Base-by-base conservation (phyloP, 2,113 vertebrate genomes). In the Gobio gobio region DNA sequence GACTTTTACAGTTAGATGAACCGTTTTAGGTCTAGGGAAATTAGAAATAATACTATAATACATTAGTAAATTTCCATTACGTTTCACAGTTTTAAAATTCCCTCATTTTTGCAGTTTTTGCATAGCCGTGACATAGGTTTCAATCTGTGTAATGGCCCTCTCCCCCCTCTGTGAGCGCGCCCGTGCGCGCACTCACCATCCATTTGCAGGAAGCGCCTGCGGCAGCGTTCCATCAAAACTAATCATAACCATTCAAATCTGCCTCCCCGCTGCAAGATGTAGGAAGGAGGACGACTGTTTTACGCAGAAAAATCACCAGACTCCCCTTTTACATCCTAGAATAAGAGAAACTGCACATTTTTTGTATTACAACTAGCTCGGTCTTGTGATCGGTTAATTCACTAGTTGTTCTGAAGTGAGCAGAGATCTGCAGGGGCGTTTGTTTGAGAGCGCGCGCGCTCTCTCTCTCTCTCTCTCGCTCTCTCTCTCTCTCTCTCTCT, bases 181-280 rank as follows among this genome's bases (percentile, higher is more conserved):
- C 93, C 94, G 95, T 95, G 95, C 94, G 96, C 95, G 95, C 95
- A 94, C 92, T 95, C 95, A 96, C 95, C 95, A 96, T 96, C 95
- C 96, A 96, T 96, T 96, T 96, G 96, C 95, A 96, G 96, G 96
- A 96, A 96, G 94, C 91, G 96, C 96, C 96, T n/a, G 94, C 91
- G 96, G 96, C 95, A 95, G 95, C 94, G 94, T 96, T 96, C 96
- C 96, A 96, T 96, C 96, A 96, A 96, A 97, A 96, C 96, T 96
- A 96, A 97, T 97, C 96, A 97, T 94, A 96, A 95, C 96, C 95
- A 96, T 96, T 96, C 96, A 97, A 96, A 97, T 97, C 96, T 95
- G 96, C 95, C 95, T 96, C 96, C 96, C 95, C 95, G 94, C 70
- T 70, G 94, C 95, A 96, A 96, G 95, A 96, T 95, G 93, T 93